Percentiles rank a stretch among this genome's conserved stretches.
These are phyloP conservation scores for Prinia subflava DNA, from an alignment of 2,113 vertebrate species.

Conservation along the genomic window DNA sequence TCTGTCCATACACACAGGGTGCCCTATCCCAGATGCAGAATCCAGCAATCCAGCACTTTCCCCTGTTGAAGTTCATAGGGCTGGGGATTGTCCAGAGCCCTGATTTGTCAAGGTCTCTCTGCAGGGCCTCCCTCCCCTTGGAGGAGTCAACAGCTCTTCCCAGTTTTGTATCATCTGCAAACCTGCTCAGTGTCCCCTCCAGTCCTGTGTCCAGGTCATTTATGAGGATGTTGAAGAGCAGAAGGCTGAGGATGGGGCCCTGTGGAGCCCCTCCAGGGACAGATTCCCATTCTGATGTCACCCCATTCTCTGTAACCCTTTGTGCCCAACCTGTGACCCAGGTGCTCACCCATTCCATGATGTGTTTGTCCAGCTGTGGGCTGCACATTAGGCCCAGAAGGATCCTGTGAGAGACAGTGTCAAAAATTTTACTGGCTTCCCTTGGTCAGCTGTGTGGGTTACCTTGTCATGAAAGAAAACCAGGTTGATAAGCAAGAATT, in stretches of 20 bases:
- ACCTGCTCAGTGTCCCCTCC: background rate
- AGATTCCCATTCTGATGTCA: no score
- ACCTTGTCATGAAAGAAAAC: background rate
- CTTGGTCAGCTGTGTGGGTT: background rate
- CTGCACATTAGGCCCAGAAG: background rate
- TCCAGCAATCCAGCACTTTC: background rate
- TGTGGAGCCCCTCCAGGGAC: background rate
- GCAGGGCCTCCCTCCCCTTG: background rate
- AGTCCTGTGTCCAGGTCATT: background rate
- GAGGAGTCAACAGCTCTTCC: background rate
- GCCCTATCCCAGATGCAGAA: background rate
- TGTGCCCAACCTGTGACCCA: background rate
- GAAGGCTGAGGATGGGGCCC: background rate
- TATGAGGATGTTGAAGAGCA: background rate
- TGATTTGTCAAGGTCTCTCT: background rate
- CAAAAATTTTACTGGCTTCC: background rate
- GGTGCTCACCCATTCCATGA: background rate
- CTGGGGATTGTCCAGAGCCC: background rate
- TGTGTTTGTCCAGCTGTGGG: background rate
- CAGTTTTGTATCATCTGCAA: background rate
- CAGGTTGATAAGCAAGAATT: background rate
- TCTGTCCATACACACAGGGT: background rate
- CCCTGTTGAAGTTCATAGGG: background rate
- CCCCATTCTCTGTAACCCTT: no score
- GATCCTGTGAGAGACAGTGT: background rate